phyloP scores from a whole-genome alignment of 2,888 invertebrate species.

The Itoplectis maculator region DNA sequence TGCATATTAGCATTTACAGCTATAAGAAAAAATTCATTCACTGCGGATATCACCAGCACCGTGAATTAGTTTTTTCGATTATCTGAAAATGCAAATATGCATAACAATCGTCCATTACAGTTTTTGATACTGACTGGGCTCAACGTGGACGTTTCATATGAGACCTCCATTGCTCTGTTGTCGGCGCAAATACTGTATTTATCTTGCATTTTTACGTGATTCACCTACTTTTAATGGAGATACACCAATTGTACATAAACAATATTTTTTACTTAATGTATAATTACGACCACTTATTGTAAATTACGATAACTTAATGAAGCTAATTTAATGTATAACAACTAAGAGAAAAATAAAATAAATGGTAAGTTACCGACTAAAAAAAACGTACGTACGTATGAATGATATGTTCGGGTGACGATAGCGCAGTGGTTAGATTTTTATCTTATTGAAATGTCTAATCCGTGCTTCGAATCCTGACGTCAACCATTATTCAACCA shows the following conservation, averaged over 20 bases:
- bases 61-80: too few relatives aligned
- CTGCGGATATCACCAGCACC: too few relatives aligned
- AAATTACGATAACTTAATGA: background rate
- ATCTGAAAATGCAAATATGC: too few relatives aligned
- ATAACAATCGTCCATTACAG: too few relatives aligned
- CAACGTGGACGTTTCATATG: too few relatives aligned
- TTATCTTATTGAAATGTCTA: background rate
- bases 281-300: background rate
- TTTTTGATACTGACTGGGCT: too few relatives aligned
- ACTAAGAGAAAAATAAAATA: background rate
- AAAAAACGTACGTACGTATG: background rate
- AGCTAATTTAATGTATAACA: slow-evolving; percentile 3
- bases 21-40: too few relatives aligned
- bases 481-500: background rate
- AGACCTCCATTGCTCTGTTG: too few relatives aligned
- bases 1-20: too few relatives aligned
- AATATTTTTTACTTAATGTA: background rate
- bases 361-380: background rate
- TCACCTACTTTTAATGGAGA: background rate
- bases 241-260: background rate
- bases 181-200: too few relatives aligned
- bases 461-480: background rate
- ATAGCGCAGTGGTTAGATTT: slow-evolving; percentile 3
- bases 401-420: background rate
- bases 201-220: too few relatives aligned